phyloP scores from a whole-genome alignment of 2,888 invertebrate species.

The Sphecodes monilicornis region DNA sequence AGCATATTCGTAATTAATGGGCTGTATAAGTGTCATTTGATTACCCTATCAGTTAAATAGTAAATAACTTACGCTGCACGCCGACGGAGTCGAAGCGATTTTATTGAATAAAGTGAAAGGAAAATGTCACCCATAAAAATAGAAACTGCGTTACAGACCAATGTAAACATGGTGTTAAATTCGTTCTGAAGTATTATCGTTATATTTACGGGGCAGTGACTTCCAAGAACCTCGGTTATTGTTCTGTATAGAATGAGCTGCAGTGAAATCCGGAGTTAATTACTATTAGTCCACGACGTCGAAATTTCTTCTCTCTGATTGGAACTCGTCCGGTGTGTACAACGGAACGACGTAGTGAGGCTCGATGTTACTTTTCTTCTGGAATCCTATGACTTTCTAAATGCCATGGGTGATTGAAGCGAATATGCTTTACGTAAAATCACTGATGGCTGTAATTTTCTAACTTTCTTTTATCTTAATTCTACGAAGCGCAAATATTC shows the following conservation, averaged over 20 bases:
- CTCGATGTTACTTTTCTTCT: background rate
- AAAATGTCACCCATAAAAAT: constrained; percentile 18
- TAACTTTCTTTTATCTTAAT: background rate
- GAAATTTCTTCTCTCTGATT: constrained; percentile 16
- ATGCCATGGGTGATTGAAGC: constrained; percentile 10
- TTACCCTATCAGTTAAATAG: background rate
- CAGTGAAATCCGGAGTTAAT: background rate
- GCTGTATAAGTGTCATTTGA: background rate
- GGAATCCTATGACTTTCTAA: constrained; percentile 5
- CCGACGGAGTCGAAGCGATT: constrained; percentile 8
- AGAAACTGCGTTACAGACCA: background rate
- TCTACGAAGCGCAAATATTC: background rate
- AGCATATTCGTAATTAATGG: background rate
- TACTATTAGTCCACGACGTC: background rate
- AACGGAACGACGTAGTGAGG: background rate
- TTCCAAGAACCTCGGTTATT: background rate
- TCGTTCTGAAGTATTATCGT: constrained; percentile 17
- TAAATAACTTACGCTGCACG: background rate
- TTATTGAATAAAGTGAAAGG: constrained; percentile 27
- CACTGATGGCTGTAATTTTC: background rate
- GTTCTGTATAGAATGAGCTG: background rate
- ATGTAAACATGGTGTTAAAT: constrained; percentile 31
- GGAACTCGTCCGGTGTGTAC: background rate
- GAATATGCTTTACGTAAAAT: background rate
- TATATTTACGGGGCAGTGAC: constrained; percentile 33